Evolutionary conservation across 2,888 invertebrate species (phyloP), one percentile per base, ranked within the genome.

Genomic region (Saturnia japonica): DNA sequence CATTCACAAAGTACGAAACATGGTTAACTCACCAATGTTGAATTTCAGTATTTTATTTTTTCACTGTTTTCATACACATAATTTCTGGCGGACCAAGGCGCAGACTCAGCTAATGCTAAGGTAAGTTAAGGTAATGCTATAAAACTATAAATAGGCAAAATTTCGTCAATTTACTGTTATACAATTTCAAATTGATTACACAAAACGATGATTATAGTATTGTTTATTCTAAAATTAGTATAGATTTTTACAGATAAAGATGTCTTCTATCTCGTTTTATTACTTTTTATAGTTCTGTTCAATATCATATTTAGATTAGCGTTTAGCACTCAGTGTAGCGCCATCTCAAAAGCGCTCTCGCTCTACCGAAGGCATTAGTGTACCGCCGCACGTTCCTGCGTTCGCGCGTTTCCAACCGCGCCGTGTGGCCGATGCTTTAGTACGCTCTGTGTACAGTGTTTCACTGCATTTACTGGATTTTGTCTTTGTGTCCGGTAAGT

Each of bases 381-480:
- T 64, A 40, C 19, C 40, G 64, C 19, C 40, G 64, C 64, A 40
- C 64, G 40, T n/a, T 40, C 40, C 19, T 25, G 7, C 8, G 64
- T 64, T 64, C 64, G 64, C 40, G 64, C 64, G 64, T 64, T 40
- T 60, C 57, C 19, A 40, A 64, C 64, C 64, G 9, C n/a, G 40
- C 8, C 19, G 19, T 64, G 64, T 40, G 40, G 28, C 57, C 34
- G n/a, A 40, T 19, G 40, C 40, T 40, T 40, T 64, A 40, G 19
- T 64, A n/a, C n/a, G 64, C 2, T 64, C n/a, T 64, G n/a, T 64
- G 64, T 64, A n/a, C n/a, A n/a, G 40, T 64, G 40, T 64, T 64
- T 34, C n/a, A 40, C 4, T 40, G 16, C 40, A 64, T 64, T 40
- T 64, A 40, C 6, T 40, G 64, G 64, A 64, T 64, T 64, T 40